phyloP scores from a whole-genome alignment of 2,888 invertebrate species.

The Heliconius hortense region DNA sequence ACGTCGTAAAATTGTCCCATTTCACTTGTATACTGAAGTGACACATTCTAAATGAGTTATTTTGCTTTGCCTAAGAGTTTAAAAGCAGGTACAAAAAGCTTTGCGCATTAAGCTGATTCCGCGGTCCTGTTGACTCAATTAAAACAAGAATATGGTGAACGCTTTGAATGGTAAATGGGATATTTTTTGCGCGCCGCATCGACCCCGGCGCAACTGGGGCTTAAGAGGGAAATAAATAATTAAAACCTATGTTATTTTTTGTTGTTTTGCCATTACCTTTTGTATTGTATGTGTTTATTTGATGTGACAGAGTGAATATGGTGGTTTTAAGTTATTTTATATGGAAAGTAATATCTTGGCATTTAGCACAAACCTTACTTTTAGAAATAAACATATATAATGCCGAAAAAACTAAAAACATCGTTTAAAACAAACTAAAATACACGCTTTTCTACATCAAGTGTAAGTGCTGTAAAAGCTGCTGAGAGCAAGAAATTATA shows the following conservation, averaged over 20 bases:
- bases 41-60: slow-evolving; percentile 13
- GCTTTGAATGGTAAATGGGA: slow-evolving; percentile 40
- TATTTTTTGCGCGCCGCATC: slow-evolving; percentile 35
- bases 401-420: too few species aligned
- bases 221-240: slow-evolving; percentile 15
- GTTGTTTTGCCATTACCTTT: neutral
- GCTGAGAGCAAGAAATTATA: too few species aligned
- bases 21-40: neutral
- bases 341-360: too few species aligned
- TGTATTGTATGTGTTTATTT: neutral
- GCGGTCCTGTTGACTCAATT: slow-evolving; percentile 40
- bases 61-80: slow-evolving; percentile 19
- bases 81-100: slow-evolving; percentile 23
- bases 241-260: slow-evolving; percentile 2
- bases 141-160: slow-evolving; percentile 37
- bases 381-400: too few species aligned
- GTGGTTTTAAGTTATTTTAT: neutral
- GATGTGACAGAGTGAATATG: neutral
- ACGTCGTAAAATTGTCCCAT: neutral
- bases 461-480: too few species aligned
- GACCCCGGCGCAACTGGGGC: neutral
- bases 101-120: slow-evolving; percentile 34
- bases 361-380: too few species aligned
- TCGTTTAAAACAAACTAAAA: too few species aligned
- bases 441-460: too few species aligned